phyloP scores from a whole-genome alignment of 2,113 vertebrate species.

The Xiphophorus maculatus region DNA sequence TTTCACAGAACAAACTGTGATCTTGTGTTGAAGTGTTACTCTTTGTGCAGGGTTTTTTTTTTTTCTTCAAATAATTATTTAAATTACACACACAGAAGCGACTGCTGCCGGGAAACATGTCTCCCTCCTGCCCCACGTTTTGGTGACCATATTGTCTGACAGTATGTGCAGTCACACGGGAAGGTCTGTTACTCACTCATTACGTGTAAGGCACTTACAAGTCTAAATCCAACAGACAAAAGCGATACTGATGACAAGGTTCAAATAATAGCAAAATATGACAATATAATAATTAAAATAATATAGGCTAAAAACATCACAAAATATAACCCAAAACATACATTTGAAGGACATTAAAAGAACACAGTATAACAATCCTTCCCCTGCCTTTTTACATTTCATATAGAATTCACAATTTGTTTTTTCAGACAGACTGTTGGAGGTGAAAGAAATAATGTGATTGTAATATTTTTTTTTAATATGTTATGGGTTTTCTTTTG shows the following conservation, averaged over 20 bases:
- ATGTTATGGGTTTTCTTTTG: conserved; percentile 48
- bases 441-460: conserved; percentile 39
- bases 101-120: conserved; percentile 68
- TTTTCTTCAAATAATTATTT: conserved; percentile 30
- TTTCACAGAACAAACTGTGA: conserved; percentile 23
- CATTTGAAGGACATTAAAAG: conserved; percentile 71
- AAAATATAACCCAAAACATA: conserved; percentile 74
- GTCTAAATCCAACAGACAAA: conserved; percentile 76
- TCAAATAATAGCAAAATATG: conserved; percentile 78
- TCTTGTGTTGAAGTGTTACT: conserved; percentile 35
- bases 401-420: conserved; percentile 69
- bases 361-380: conserved; percentile 74
- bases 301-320: conserved; percentile 72
- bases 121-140: conserved; percentile 37
- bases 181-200: conserved; percentile 73
- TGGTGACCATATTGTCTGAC: conserved; percentile 65
- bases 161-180: conserved; percentile 81
- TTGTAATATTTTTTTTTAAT: conserved; percentile 29
- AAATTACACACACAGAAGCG: conserved; percentile 49
- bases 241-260: conserved; percentile 67
- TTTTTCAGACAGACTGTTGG: conserved; percentile 38
- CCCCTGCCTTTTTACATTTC: conserved; percentile 70
- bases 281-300: conserved; percentile 80
- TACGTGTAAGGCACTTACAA: conserved; percentile 74
- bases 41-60: conserved; percentile 34